Percentiles rank a stretch among this genome's conserved stretches.
phyloP scores from a whole-genome alignment of 2,888 invertebrate genomes.

The Ferrisia virgata region DNA sequence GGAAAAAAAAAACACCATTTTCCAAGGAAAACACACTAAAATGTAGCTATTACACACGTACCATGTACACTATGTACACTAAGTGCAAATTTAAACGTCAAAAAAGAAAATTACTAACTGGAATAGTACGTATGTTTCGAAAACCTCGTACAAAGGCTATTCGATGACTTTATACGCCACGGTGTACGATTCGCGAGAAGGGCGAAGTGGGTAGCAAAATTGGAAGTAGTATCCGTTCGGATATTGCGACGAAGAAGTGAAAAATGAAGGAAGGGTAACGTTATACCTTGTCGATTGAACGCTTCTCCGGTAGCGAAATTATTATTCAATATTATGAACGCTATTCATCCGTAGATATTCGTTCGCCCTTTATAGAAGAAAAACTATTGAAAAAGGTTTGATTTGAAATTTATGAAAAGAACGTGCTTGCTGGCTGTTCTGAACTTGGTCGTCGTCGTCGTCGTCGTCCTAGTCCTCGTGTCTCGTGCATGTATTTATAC shows the following conservation, averaged over 20 bases:
- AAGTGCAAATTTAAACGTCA: neutral
- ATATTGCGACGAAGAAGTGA: neutral
- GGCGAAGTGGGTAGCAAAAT: neutral
- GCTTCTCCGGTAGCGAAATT: constrained; percentile 31
- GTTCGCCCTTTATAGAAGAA: constrained; percentile 7
- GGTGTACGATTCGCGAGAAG: neutral
- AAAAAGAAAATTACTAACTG: neutral
- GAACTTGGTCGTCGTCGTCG: neutral
- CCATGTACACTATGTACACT: neutral
- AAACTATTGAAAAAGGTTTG: constrained; percentile 24
- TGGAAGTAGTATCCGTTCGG: neutral
- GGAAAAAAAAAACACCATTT: too few species aligned
- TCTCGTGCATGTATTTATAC: neutral
- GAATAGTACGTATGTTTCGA: neutral
- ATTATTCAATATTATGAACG: constrained; percentile 30
- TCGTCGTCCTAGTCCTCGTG: neutral
- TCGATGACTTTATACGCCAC: constrained; percentile 9
- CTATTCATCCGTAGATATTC: constrained; percentile 23
- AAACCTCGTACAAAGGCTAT: neutral
- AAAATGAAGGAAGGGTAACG: neutral
- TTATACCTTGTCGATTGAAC: constrained; percentile 30
- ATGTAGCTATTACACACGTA: neutral
- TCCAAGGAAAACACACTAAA: too few species aligned
- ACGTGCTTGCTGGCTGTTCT: too few species aligned
- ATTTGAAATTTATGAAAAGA: constrained; percentile 15